These are phyloP conservation scores for Perca flavescens DNA, from an alignment of 2,113 vertebrate genomes.

Conservation along the genomic window DNA sequence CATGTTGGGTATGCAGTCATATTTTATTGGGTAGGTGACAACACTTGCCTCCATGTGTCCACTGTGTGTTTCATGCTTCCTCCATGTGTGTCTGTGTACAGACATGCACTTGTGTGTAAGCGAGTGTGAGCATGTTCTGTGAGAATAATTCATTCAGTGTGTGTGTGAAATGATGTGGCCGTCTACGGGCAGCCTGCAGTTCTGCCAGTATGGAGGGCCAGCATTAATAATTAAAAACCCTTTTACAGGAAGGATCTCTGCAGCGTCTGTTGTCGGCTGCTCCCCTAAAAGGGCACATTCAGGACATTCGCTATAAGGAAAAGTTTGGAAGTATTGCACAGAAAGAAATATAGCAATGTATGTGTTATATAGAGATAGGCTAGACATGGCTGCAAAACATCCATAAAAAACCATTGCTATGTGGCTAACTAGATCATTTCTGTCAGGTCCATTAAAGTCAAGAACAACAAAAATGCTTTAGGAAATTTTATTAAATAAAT, in stretches of 20 bases:
- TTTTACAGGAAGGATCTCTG: constrained; percentile 78
- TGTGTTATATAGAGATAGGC: constrained; percentile 42
- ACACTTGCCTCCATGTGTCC: constrained; percentile 11
- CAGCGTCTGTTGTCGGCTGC: constrained; percentile 58
- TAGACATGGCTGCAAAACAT: constrained; percentile 38
- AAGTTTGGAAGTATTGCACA: constrained; percentile 54
- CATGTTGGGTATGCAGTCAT: constrained; percentile 2
- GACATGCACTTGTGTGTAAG: background rate
- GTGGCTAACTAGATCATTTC: constrained; percentile 23
- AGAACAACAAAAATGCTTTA: no score
- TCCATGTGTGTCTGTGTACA: background rate
- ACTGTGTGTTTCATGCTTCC: background rate
- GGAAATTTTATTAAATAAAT: no score
- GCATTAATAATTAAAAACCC: constrained; percentile 84
- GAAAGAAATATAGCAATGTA: background rate
- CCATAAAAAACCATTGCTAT: constrained; percentile 10
- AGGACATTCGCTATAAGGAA: constrained; percentile 61
- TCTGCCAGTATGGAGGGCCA: constrained; percentile 63
- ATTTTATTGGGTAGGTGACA: constrained; percentile 2
- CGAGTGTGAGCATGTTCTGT: constrained; percentile 24
- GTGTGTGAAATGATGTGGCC: constrained; percentile 64
- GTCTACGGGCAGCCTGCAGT: constrained; percentile 62
- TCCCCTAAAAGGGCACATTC: constrained; percentile 68
- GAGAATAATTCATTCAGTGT: constrained; percentile 70
- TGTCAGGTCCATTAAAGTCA: no score